phyloP scores from a whole-genome alignment of 1,140 invertebrate species.

The Sitophilus oryzae region DNA sequence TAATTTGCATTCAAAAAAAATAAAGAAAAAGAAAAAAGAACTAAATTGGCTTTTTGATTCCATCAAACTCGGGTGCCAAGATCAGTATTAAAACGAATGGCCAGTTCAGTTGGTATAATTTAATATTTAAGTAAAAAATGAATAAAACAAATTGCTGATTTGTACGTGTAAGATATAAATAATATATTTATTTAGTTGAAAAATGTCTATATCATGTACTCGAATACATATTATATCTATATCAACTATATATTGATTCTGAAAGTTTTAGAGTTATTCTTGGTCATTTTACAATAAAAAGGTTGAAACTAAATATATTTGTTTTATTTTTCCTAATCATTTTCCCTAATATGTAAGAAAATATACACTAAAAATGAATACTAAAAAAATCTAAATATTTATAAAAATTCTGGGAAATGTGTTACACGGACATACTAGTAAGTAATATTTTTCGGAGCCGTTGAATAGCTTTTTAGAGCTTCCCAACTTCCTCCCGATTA shows the following conservation, averaged over 20 bases:
- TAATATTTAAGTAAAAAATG: slow-evolving; percentile 25
- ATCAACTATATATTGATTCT: slow-evolving; percentile 43
- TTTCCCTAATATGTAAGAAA: no score
- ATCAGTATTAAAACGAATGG: slow-evolving; percentile 41
- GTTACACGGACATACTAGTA: no score
- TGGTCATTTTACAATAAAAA: slow-evolving; percentile 46
- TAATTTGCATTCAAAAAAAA: slow-evolving; percentile 13
- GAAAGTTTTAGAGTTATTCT: slow-evolving; percentile 46
- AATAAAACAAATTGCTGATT: slow-evolving; percentile 26
- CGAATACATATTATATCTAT: slow-evolving; percentile 42
- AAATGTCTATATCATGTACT: slow-evolving; percentile 41
- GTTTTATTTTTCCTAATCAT: slow-evolving; percentile 11
- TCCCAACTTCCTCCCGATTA: slow-evolving; percentile 2
- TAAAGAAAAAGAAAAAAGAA: no score
- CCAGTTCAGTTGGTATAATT: slow-evolving; percentile 39
- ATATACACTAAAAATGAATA: no score
- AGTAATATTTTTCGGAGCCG: slow-evolving; percentile 15
- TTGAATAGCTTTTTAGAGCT: slow-evolving; percentile 6
- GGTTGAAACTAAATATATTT: slow-evolving; percentile 22
- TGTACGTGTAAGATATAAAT: slow-evolving; percentile 29
- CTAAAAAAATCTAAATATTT: no score
- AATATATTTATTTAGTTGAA: slow-evolving; percentile 33
- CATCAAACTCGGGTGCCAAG: slow-evolving; percentile 38
- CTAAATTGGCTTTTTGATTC: slow-evolving; percentile 25
- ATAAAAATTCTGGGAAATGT: no score